Conservation (phyloP, 2,797 vertebrate species). For the Molossus molossus region DNA sequence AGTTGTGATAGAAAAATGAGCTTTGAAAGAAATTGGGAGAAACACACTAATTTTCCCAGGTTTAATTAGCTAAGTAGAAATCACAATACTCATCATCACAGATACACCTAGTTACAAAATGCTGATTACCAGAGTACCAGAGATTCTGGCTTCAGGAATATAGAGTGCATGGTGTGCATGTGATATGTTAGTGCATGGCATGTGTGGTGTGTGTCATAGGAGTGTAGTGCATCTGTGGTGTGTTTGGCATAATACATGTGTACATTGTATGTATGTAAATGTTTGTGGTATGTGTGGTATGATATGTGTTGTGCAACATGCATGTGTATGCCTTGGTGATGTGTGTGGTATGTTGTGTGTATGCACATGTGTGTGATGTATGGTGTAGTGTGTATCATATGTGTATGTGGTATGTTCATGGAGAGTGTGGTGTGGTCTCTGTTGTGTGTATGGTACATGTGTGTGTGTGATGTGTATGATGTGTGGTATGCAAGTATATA, state of each 20-base stretch:
- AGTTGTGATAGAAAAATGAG: conserved; percentile 82
- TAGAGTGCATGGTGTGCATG: background rate
- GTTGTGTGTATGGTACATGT: background rate
- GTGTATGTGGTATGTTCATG: background rate
- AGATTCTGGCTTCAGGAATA: conserved; percentile 45
- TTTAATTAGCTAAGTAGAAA: conserved; percentile 80
- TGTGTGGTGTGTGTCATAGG: background rate
- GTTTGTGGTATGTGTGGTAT: background rate
- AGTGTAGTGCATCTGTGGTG: background rate
- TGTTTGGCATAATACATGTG: too few relatives aligned
- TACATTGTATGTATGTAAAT: background rate
- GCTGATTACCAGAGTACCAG: conserved; percentile 49
- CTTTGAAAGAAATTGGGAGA: conserved; percentile 81
- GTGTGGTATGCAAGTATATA: too few relatives aligned
- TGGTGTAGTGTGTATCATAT: background rate
- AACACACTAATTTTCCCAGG: conserved; percentile 78
- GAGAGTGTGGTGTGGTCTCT: background rate
- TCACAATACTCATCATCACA: conserved; percentile 54
- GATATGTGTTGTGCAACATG: background rate
- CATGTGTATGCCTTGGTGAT: background rate
- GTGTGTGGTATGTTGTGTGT: accelerated
- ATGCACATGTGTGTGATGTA: background rate
- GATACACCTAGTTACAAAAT: conserved; percentile 77
- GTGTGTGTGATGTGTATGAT: background rate
- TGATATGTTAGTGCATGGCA: background rate